These are phyloP conservation scores for Pseudois nayaur DNA, from an alignment of 2,113 vertebrate species.

Conservation along the genomic window DNA sequence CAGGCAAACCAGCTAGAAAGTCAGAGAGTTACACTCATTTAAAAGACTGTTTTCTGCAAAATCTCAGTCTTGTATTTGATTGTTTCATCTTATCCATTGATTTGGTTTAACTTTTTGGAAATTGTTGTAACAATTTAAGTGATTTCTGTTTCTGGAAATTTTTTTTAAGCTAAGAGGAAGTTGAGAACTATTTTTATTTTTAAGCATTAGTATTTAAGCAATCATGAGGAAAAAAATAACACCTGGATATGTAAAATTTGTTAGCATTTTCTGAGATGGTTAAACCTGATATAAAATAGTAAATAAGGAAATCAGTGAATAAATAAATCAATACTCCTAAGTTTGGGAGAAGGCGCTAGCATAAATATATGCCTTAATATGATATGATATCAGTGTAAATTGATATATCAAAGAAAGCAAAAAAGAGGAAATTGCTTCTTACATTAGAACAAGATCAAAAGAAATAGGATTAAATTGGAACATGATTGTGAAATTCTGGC, in stretches of 20 bases:
- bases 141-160: neutral
- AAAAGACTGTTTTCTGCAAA: neutral
- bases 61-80: neutral
- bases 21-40: neutral
- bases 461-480: neutral
- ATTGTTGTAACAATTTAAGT: neutral
- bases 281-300: neutral
- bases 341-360: fast-evolving
- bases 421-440: neutral
- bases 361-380: neutral
- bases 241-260: neutral
- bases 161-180: neutral
- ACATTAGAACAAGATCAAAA: neutral
- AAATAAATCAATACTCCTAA: neutral
- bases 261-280: neutral
- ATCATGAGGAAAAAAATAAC: neutral
- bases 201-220: neutral
- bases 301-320: neutral
- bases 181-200: neutral
- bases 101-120: neutral
- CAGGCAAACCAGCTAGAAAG: neutral
- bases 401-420: neutral
- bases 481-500: neutral
- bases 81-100: neutral
- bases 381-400: neutral